These are phyloP conservation scores for Sorex araneus DNA, from an alignment of 2,113 vertebrate genomes.

Conservation along the genomic window DNA sequence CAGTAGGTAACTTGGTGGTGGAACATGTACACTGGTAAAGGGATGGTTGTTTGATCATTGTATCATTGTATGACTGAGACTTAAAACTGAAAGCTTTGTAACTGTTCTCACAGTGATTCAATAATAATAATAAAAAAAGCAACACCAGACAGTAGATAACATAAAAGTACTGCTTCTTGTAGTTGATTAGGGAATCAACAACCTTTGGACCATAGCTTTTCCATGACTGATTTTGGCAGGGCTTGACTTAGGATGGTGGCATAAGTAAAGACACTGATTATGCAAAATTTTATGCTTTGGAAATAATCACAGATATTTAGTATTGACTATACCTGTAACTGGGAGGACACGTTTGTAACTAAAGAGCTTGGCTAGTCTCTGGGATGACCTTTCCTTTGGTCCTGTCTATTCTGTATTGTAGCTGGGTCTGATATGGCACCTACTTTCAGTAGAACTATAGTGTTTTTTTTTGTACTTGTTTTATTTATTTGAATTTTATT, in stretches of 20 bases:
- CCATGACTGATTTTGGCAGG: neutral
- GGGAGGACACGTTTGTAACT: conserved; percentile 50
- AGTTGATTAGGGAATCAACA: neutral
- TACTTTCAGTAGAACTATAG: neutral
- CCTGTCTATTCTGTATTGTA: conserved; percentile 27
- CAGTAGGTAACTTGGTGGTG: too few species aligned
- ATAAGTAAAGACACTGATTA: conserved; percentile 24
- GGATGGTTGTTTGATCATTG: too few species aligned
- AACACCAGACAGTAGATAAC: neutral
- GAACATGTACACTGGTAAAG: too few species aligned
- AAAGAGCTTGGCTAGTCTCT: conserved; percentile 35
- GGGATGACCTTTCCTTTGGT: conserved; percentile 41
- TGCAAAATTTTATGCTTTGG: conserved; percentile 7
- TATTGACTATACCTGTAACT: neutral
- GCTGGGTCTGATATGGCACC: neutral
- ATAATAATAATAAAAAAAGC: too few species aligned
- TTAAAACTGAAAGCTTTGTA: too few species aligned
- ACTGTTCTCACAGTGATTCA: too few species aligned
- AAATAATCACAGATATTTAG: neutral
- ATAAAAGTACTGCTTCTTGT: neutral
- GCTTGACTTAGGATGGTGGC: neutral
- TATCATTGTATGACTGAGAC: too few species aligned
- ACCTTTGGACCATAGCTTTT: neutral
- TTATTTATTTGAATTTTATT: conserved; percentile 37
- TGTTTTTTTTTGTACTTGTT: conserved; percentile 61